Evolutionary conservation across 2,797 vertebrate species (phyloP).

Genomic region (Erethizon dorsatum): DNA sequence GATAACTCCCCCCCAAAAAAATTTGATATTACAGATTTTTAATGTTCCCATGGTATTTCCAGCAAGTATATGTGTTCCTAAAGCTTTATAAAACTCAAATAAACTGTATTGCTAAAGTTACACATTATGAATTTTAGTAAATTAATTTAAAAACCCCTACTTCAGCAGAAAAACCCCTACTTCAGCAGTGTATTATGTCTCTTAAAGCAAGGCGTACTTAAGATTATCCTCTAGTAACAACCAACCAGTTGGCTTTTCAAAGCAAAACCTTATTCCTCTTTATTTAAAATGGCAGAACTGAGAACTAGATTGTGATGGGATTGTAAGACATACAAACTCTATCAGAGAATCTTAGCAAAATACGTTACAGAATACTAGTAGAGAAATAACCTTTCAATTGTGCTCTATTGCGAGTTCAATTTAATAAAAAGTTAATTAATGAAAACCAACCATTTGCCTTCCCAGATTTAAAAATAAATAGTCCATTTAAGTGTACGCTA

Average conservation of each 20-base stretch:
- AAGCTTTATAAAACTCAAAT: neutral
- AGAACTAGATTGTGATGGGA: neutral
- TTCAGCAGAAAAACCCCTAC: neutral
- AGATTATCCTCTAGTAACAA: conserved; percentile 21
- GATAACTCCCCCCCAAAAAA: neutral
- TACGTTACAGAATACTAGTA: conserved; percentile 17
- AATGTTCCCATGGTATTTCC: neutral
- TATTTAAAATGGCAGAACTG: conserved; percentile 11
- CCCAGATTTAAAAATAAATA: conserved; percentile 64
- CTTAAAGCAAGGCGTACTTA: neutral
- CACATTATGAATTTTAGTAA: neutral
- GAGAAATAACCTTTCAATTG: conserved; percentile 27
- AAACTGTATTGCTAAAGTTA: neutral
- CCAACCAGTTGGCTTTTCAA: conserved; percentile 10
- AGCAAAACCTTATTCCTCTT: conserved; percentile 6
- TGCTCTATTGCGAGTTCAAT: conserved; percentile 12
- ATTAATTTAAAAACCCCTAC: neutral
- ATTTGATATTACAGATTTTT: neutral
- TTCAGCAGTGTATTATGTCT: neutral
- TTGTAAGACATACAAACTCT: neutral
- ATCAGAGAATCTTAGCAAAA: neutral
- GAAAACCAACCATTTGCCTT: conserved; percentile 66
- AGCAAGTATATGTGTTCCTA: neutral
- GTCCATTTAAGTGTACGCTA: conserved; percentile 41
- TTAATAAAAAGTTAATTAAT: conserved; percentile 70